These are phyloP conservation scores for Chloroclystis v-ata DNA, from an alignment of 2,888 invertebrate species.

Conservation along the genomic window DNA sequence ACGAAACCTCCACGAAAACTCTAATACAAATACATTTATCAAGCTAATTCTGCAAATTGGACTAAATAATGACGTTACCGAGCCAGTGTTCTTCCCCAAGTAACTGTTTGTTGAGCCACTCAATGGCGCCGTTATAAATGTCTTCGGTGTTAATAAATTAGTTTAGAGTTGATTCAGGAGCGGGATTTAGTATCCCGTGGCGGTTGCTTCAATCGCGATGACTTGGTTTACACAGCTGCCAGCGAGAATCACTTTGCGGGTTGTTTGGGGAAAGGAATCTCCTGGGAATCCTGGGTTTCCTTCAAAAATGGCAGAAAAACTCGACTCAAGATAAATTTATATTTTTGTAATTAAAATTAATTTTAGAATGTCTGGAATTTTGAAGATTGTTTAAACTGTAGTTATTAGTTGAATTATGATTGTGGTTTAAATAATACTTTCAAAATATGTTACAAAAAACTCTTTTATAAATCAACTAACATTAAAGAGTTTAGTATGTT, in stretches of 20 bases:
- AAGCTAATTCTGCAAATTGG: slow-evolving; percentile 73
- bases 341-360: too few species aligned
- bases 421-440: too few species aligned
- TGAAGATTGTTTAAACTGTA: too few species aligned
- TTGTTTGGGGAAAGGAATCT: not conserved
- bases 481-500: too few species aligned
- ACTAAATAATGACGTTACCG: slow-evolving; percentile 70
- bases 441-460: too few species aligned
- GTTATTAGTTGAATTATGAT: too few species aligned
- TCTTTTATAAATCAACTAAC: too few species aligned
- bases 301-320: not conserved
- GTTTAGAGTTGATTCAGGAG: slow-evolving; percentile 52
- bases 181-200: slow-evolving; percentile 34
- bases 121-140: slow-evolving; percentile 55
- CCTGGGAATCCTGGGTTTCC: not conserved
- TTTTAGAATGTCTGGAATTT: too few species aligned
- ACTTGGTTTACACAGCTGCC: slow-evolving; percentile 29
- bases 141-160: slow-evolving; percentile 58
- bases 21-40: slow-evolving; percentile 75
- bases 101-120: slow-evolving; percentile 52
- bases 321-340: too few species aligned
- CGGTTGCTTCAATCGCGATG: slow-evolving; percentile 38
- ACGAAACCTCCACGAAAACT: slow-evolving; percentile 50
- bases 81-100: slow-evolving; percentile 47
- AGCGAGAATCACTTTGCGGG: not conserved